Percentiles rank a stretch among this genome's conserved stretches.
Conservation (phyloP, 1,140 invertebrate genomes). For the Theocolax elegans region DNA sequence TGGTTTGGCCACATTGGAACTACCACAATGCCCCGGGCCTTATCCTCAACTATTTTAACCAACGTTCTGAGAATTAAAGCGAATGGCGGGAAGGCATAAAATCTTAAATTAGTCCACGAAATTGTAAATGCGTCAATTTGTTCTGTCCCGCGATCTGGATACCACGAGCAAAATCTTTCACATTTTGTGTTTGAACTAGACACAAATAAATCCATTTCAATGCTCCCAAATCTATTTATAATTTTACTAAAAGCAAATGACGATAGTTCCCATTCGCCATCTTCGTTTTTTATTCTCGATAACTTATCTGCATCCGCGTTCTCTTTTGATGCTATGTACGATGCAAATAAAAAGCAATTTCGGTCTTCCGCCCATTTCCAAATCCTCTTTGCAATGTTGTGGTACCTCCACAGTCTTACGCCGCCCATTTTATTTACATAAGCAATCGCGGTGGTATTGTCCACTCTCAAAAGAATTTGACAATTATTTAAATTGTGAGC, state of each 20-base stretch:
- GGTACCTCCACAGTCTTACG: not conserved
- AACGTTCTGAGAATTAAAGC: not conserved
- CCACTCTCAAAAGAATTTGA: too few relatives aligned
- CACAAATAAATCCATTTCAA: conserved; percentile 19
- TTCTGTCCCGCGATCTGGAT: not conserved
- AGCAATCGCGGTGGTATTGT: conserved; percentile 22
- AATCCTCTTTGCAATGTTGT: conserved; percentile 29
- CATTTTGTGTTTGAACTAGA: conserved; percentile 22
- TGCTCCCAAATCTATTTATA: not conserved
- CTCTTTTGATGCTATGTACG: too few relatives aligned
- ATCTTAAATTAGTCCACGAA: not conserved
- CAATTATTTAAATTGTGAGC: conserved; percentile 37
- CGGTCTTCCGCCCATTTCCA: conserved; percentile 31
- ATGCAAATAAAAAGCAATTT: conserved; percentile 25
- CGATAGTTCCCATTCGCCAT: conserved; percentile 13
- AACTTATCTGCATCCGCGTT: conserved; percentile 25
- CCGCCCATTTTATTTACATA: conserved; percentile 23
- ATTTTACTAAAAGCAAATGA: too few relatives aligned
- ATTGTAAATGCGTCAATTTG: conserved; percentile 20
- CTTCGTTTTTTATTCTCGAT: conserved; percentile 1
- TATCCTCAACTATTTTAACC: not conserved
- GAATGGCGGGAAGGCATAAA: conserved; percentile 1
- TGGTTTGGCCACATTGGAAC: not conserved
- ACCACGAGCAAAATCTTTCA: conserved; percentile 5
- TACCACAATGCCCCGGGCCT: not conserved